Evolutionary conservation across 2,797 vertebrate species (phyloP).

Genomic region (Microcaecilia unicolor): DNA sequence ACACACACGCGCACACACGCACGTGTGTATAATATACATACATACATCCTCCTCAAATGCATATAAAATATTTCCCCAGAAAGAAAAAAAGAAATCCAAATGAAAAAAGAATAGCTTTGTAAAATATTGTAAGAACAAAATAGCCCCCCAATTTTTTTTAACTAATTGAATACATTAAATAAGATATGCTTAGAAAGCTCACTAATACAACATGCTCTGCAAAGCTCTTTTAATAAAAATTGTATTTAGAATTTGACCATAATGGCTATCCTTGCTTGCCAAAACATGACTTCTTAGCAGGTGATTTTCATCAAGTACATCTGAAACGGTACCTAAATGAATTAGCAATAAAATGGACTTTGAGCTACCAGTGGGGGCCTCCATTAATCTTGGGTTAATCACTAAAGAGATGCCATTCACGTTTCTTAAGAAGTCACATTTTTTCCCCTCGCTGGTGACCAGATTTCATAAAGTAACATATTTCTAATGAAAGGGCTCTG

Average conservation of each 20-base stretch:
- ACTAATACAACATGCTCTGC: conserved; percentile 61
- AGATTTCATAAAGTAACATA: conserved; percentile 94
- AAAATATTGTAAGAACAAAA: conserved; percentile 20
- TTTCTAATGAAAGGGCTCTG: conserved; percentile 98
- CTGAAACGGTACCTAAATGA: conserved; percentile 98
- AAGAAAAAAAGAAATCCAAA: background rate
- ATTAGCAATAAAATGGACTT: conserved; percentile 98
- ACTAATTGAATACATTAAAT: conserved; percentile 61
- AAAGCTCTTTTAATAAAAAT: conserved; percentile 71
- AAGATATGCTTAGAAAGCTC: conserved; percentile 34
- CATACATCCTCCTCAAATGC: too few relatives aligned
- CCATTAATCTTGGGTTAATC: conserved; percentile 97
- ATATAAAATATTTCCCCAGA: conserved; percentile 20
- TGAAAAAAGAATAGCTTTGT: background rate
- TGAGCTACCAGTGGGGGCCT: conserved; percentile 88
- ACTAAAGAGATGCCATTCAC: conserved; percentile 99
- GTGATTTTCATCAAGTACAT: conserved; percentile 88
- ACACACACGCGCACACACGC: too few relatives aligned
- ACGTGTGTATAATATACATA: too few relatives aligned
- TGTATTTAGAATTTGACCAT: conserved; percentile 82
- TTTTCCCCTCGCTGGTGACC: conserved; percentile 85
- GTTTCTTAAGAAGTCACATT: conserved; percentile 93
- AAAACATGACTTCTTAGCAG: conserved; percentile 95
- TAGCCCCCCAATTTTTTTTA: conserved; percentile 49
- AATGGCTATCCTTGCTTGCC: conserved; percentile 88